These are phyloP conservation scores for Nipponia nippon DNA, from an alignment of 2,113 vertebrate species.

Conservation along the genomic window DNA sequence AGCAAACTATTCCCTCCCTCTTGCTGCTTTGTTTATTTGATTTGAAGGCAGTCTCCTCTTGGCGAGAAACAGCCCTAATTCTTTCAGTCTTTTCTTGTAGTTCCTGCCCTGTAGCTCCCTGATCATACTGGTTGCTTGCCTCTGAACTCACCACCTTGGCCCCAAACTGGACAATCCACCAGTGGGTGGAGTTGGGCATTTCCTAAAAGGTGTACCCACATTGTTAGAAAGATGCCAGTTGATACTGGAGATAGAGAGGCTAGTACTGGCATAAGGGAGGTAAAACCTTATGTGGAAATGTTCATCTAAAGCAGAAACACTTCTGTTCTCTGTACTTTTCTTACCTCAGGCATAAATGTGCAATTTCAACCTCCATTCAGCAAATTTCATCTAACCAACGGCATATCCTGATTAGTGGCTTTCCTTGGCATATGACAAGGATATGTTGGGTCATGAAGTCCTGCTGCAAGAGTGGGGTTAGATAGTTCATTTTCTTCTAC, in stretches of 20 bases:
- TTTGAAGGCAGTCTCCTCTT: neutral
- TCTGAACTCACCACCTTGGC: neutral
- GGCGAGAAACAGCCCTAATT: neutral
- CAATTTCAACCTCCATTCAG: neutral
- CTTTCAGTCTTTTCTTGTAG: neutral
- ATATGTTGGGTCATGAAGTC: neutral
- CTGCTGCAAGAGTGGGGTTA: neutral
- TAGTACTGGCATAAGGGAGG: neutral
- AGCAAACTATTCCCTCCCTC: neutral
- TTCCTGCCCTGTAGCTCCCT: neutral
- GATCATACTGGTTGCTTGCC: neutral
- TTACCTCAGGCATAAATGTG: neutral
- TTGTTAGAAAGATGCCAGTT: neutral
- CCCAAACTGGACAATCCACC: neutral
- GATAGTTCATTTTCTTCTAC: neutral
- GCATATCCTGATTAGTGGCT: neutral
- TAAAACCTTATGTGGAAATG: neutral
- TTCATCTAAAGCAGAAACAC: neutral
- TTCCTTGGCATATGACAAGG: neutral
- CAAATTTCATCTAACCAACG: neutral
- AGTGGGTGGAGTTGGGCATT: neutral
- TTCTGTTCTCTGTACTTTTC: neutral
- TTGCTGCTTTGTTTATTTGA: neutral
- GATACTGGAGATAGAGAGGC: neutral
- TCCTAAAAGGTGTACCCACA: neutral